Base-by-base conservation (phyloP, 2,797 vertebrate genomes). In the Catamblyrhynchus diadema region DNA sequence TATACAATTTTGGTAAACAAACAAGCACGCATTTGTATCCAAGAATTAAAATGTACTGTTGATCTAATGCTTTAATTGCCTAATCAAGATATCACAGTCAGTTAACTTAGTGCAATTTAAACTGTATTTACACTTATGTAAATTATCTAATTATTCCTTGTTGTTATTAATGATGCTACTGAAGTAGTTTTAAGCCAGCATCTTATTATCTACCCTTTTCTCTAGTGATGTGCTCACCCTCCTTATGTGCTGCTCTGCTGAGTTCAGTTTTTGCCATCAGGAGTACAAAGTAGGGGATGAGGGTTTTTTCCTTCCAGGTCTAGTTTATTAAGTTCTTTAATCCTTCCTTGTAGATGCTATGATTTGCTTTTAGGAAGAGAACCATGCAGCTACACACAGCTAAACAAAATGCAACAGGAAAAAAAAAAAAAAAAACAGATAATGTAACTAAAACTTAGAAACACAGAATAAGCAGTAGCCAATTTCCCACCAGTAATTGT, bases 101-200 rank as follows among this genome's bases (percentile, higher is more conserved):
- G 24, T 86, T 86, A 73, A 54, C 39, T 77, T 67, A 61, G 9
- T 71, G n/a, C 15, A 25, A 78, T 84, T 90, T 71, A 83, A 83
- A 71, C 48, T 53, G 35, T 82, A 41, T 87, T 91, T 89, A 77
- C 21, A 24, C 32, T 85, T 77, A 73, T 14, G 51, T 42, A 93
- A 73, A 86, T 92, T 57, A 65, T 73, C 39, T 85, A 42, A 56
- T 81, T 91, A 67, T 69, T 71, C 27, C 75, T 57, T 37, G 14
- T 75, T 73, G 30, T 67, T 60, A 42, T 53, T 91, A 74, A 45
- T 45, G 42, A 35, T n/a, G 19, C 41, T 56, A 18, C 23, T 93
- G 22, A 67, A 71, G 42, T 27, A 39, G 21, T 30, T 78, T 44
- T 35, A 83, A 83, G 32, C 14, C 37, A 67, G 16, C 45, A 21